Base-by-base conservation (phyloP, 2,888 invertebrate genomes). In the Zygothrica quintamaculata region DNA sequence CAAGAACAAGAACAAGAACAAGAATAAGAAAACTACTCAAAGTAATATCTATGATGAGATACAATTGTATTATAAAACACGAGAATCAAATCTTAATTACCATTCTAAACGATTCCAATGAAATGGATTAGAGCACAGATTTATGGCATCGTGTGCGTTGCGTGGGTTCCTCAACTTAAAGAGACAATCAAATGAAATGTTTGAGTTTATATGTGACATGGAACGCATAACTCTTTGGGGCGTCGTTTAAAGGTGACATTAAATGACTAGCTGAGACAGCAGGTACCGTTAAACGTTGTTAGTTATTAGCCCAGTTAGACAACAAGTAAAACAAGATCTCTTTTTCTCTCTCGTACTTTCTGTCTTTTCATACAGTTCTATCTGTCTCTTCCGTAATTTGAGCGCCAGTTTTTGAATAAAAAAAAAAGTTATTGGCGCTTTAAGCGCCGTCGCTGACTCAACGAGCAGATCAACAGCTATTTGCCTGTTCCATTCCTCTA, bases 341-440 rank as follows among this genome's bases (percentile, higher is more conserved):
- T 18, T 3, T 33, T 18, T 5, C 29, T 29, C 29, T 7, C 29
- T 29, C 29, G 9, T 9, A 8, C 29, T 29, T 9, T n/a, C n/a
- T 29, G 29, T 7, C 2, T 7, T 9, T 29, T 29, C n/a, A n/a
- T n/a, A n/a, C n/a, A n/a, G n/a, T n/a, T 29, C 29, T 29, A 5
- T n/a, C n/a, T 29, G 29, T 7, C 2, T 7, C 29, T 29, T 29
- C n/a, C 9, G 84, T 72, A 80, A 86, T 65, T 50, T 51, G 74
- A 86, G 84, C 77, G 72, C 74, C 82, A 57, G 60, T 29, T 60
- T 53, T n/a, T n/a, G n/a, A n/a, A n/a, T n/a, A n/a, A 50, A 18
- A 16, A 29, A 48, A 53, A 42, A 53, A 47, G 52, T 62, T 53
- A 67, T 80, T 52, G 71, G 53, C 73, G 61, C 61, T 66, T 62